phyloP scores from a whole-genome alignment of 35 echinoderm and acorn worm species.

The Diadema setosum region DNA sequence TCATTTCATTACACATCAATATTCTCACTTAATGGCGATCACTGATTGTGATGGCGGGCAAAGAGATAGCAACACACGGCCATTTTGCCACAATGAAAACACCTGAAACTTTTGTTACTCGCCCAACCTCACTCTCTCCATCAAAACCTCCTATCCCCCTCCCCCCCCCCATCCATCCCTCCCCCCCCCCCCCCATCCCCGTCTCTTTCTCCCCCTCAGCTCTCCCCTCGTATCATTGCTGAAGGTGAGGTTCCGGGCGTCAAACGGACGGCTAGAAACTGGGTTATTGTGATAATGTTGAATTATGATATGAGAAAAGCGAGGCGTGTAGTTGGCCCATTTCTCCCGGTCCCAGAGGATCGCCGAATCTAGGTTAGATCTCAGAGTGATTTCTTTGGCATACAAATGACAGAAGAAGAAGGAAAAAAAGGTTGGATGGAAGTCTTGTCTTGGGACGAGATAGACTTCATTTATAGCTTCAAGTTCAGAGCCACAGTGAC shows the following conservation, averaged over 20 bases:
- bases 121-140: not conserved
- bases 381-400: too few relatives aligned
- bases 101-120: not conserved
- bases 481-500: too few relatives aligned
- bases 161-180: not conserved
- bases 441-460: too few relatives aligned
- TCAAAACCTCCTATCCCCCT: not conserved
- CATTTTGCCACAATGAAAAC: too few relatives aligned
- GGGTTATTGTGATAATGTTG: conserved; percentile 32
- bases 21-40: too few relatives aligned
- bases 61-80: too few relatives aligned
- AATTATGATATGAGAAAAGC: conserved; percentile 14
- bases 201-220: not conserved
- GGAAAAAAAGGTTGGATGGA: too few relatives aligned
- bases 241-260: not conserved
- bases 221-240: not conserved
- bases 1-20: too few relatives aligned
- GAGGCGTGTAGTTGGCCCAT: conserved; percentile 18
- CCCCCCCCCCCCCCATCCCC: not conserved
- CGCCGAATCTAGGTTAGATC: too few relatives aligned
- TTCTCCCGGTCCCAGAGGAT: not conserved
- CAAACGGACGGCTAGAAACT: not conserved
- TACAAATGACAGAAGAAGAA: too few relatives aligned
- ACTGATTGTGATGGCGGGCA: too few relatives aligned
- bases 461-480: too few relatives aligned